Conservation (phyloP, 2,888 invertebrate genomes). For the Frankliniella fusca region DNA sequence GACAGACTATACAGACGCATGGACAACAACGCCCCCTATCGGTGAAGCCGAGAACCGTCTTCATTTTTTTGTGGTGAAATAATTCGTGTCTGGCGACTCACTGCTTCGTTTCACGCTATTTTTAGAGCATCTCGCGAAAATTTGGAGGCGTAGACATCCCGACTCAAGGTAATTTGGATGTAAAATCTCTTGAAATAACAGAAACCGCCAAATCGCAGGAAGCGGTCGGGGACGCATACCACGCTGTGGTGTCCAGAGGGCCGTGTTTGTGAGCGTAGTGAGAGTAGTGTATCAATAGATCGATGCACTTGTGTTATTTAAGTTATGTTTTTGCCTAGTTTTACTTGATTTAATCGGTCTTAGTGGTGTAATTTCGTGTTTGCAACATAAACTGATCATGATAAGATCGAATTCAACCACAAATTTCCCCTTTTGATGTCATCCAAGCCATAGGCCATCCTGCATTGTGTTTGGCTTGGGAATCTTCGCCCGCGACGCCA, state of each 20-base stretch:
- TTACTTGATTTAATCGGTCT: not conserved
- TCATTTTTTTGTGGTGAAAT: not conserved
- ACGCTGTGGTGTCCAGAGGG: not conserved
- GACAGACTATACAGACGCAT: not conserved
- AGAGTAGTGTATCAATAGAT: constrained; percentile 26
- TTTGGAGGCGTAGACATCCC: not conserved
- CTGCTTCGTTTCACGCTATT: not conserved
- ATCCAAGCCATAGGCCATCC: not conserved
- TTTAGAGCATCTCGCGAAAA: not conserved
- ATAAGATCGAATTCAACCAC: not conserved
- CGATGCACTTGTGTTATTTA: constrained; percentile 24
- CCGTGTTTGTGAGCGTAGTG: constrained; percentile 23
- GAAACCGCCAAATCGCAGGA: constrained; percentile 4
- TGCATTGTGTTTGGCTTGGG: constrained; percentile 26
- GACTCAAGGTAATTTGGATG: not conserved
- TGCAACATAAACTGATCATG: not conserved
- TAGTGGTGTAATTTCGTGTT: not conserved
- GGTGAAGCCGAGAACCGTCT: not conserved
- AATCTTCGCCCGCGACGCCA: not conserved
- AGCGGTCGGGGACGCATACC: not conserved
- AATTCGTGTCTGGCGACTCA: not conserved
- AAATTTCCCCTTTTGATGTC: not conserved
- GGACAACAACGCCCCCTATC: not conserved
- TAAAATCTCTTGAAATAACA: not conserved
- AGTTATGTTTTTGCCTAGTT: constrained; percentile 20